Evolutionary conservation across 2,888 invertebrate species (phyloP), one percentile per base, ranked within the genome.

Genomic region (Rhingia campestris): DNA sequence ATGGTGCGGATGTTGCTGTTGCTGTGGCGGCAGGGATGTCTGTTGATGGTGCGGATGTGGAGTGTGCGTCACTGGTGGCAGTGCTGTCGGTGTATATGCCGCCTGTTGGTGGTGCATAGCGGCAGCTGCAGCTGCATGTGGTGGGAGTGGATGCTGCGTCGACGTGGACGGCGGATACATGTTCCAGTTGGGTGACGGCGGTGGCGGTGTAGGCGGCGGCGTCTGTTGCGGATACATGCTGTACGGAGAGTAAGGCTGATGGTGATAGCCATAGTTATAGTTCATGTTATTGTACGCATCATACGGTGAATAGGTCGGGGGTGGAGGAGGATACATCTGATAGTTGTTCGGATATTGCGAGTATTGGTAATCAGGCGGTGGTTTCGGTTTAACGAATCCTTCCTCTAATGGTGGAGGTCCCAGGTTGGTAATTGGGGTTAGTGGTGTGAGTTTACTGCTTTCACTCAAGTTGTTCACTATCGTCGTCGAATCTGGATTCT

Each of bases 401-500:
- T 91, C 91, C 88, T 90, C 91, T 51, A 89, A 87, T 59, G 88
- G 88, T 86, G 90, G 86, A 88, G 88, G 88, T 64, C 88, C 88
- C 86, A 91, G 87, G 87, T 91, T 91, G 84, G 89, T 89, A 88
- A 94, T 94, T 84, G 90, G 90, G 86, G 91, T 90, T 88, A 90
- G 90, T 87, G 91, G 90, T 86, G 93, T 94, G 88, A 90, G 88
- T 87, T 91, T 90, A 88, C 90, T 89, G 87, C 91, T 90, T 86
- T 93, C 92, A 87, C 93, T 93, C 75, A 88, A 88, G 43, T 90
- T 90, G 79, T 93, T 91, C 58, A 91, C 90, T 63, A 94, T 93
- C 10, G 95, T 95, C 0, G 95, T 95, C 10, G 95, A 95, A 88
- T 95, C 95, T 0, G 95, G 95, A 88, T 95, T 95, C 86, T 95